phyloP scores from a whole-genome alignment of 2,797 vertebrate genomes.

The Microchirus variegatus region DNA sequence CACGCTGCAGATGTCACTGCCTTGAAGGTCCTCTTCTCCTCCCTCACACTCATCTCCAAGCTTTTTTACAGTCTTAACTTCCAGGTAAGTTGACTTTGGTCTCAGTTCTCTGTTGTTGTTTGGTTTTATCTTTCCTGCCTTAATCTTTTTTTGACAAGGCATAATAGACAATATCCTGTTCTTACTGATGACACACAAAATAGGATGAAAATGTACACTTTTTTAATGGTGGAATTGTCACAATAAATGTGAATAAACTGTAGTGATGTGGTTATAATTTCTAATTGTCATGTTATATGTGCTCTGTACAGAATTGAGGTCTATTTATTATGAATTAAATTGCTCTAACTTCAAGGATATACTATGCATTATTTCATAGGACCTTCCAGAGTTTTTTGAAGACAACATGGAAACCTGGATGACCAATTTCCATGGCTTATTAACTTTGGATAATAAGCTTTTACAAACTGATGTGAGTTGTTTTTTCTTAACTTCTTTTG shows the following conservation, averaged over 20 bases:
- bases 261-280: neutral
- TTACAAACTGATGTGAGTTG: slow-evolving; percentile 94
- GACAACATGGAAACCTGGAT: slow-evolving; percentile 99
- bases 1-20: slow-evolving; percentile 93
- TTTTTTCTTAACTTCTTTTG: neutral
- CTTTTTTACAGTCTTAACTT: slow-evolving; percentile 99
- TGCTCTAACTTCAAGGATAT: neutral
- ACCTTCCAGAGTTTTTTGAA: slow-evolving; percentile 99
- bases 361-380: slow-evolving; percentile 74
- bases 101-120: slow-evolving; percentile 2
- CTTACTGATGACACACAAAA: neutral
- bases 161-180: neutral
- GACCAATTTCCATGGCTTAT: slow-evolving; percentile 94
- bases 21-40: slow-evolving; percentile 97
- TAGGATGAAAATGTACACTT: neutral
- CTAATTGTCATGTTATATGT: neutral
- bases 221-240: neutral
- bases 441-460: slow-evolving; percentile 98
- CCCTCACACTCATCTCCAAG: slow-evolving; percentile 95
- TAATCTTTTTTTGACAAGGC: neutral
- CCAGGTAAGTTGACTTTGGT: slow-evolving; percentile 83
- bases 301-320: too few species aligned
- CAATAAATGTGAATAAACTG: too few species aligned
- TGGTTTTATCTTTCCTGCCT: neutral
- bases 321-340: too few species aligned